A percentile compares a stretch with the other conserved stretches of the same genome.
phyloP scores from a whole-genome alignment of 2,888 invertebrate genomes.

The Mesochorus sp. region DNA sequence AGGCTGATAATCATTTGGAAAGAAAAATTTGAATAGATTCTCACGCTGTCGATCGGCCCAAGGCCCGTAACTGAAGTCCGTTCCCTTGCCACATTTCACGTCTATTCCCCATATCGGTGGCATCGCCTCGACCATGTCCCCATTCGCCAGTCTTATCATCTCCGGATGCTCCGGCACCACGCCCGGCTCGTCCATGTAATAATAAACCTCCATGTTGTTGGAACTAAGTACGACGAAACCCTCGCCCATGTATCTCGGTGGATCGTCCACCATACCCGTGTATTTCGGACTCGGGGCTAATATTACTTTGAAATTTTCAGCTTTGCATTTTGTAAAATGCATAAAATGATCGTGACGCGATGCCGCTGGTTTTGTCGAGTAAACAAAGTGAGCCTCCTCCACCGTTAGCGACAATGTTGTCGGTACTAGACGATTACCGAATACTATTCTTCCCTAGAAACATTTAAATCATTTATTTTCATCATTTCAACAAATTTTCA shows the following conservation, averaged over 20 bases:
- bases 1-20: slow-evolving; percentile 93
- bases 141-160: slow-evolving; percentile 93
- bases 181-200: slow-evolving; percentile 98
- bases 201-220: slow-evolving; percentile 96
- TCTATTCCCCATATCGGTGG: slow-evolving; percentile 98
- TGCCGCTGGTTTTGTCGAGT: slow-evolving; percentile 97
- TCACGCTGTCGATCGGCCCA: slow-evolving; percentile 99
- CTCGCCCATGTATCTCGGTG: slow-evolving; percentile 98
- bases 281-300: slow-evolving; percentile 98
- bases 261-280: slow-evolving; percentile 95
- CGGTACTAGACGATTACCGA: slow-evolving; percentile 97
- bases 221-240: slow-evolving; percentile 98
- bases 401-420: slow-evolving; percentile 95
- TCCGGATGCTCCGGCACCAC: slow-evolving; percentile 96
- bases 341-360: slow-evolving; percentile 96
- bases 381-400: slow-evolving; percentile 96
- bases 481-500: neutral
- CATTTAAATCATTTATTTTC: slow-evolving; percentile 29
- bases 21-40: slow-evolving; percentile 97
- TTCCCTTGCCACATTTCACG: slow-evolving; percentile 96
- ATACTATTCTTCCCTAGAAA: slow-evolving; percentile 92
- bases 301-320: slow-evolving; percentile 97
- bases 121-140: slow-evolving; percentile 95
- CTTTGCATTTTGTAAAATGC: slow-evolving; percentile 97
- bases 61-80: slow-evolving; percentile 98